phyloP scores from a whole-genome alignment of 2,113 vertebrate genomes.

The Perca fluviatilis region DNA sequence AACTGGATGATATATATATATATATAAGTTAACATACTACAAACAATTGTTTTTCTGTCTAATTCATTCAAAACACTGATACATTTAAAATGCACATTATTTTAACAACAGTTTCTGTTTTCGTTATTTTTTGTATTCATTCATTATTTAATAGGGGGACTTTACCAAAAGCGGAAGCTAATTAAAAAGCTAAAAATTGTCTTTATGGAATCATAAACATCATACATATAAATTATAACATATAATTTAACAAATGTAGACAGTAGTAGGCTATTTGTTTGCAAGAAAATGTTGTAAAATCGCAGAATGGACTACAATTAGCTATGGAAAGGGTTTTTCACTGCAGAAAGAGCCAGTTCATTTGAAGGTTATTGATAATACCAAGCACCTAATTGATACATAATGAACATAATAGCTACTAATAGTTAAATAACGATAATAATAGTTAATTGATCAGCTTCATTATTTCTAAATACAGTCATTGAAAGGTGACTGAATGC shows the following conservation, averaged over 20 bases:
- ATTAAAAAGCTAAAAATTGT: not conserved
- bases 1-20: not conserved
- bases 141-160: not conserved
- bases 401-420: not conserved
- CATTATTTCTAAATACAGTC: not conserved
- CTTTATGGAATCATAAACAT: not conserved
- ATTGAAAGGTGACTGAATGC: not conserved
- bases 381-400: not conserved
- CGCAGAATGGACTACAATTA: rapidly evolving
- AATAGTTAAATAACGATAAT: not conserved
- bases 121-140: not conserved
- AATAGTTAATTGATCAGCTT: constrained; percentile 53
- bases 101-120: not conserved
- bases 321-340: not conserved
- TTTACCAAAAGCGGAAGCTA: not conserved
- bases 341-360: not conserved
- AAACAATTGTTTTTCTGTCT: not conserved
- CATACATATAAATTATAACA: not conserved
- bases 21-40: rapidly evolving
- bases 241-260: not conserved
- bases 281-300: not conserved
- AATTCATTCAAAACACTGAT: not conserved
- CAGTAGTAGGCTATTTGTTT: not conserved
- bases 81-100: not conserved
- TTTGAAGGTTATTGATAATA: not conserved